These are phyloP conservation scores for Gymnoscelis rufifasciata DNA, from an alignment of 2,888 invertebrate genomes.

Conservation along the genomic window DNA sequence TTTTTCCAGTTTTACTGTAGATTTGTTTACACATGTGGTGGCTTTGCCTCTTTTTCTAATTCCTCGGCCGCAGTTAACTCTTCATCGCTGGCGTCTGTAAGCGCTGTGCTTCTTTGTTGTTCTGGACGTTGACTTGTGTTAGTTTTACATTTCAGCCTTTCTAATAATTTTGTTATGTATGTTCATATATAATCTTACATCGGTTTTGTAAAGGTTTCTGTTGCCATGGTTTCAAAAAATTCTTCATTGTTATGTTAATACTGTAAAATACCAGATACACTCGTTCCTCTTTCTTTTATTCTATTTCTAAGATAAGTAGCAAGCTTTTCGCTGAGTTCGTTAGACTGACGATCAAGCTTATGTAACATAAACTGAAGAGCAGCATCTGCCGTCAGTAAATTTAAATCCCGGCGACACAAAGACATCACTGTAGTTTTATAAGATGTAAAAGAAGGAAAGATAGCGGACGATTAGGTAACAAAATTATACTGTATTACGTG, in stretches of 20 bases:
- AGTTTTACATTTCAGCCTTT: constrained; percentile 4
- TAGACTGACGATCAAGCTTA: too few relatives aligned
- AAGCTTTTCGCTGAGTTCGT: constrained; percentile 6
- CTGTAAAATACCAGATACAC: constrained; percentile 6
- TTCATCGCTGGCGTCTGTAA: constrained; percentile 2
- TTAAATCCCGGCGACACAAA: too few relatives aligned
- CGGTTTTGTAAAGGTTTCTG: too few relatives aligned
- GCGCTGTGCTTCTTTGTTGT: constrained; percentile 2
- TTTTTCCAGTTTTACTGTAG: background rate
- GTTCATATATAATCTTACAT: too few relatives aligned
- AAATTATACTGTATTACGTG: too few relatives aligned
- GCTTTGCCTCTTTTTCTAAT: background rate
- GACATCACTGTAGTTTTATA: too few relatives aligned
- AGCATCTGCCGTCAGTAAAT: too few relatives aligned
- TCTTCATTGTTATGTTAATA: constrained; percentile 5
- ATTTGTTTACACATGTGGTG: background rate
- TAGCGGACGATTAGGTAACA: too few relatives aligned
- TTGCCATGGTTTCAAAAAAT: constrained; percentile 1
- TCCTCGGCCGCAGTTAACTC: constrained; percentile 4
- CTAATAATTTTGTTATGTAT: too few relatives aligned
- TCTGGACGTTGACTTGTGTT: background rate
- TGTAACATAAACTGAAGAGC: too few relatives aligned
- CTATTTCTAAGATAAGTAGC: constrained; percentile 7
- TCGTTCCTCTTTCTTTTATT: constrained; percentile 10
- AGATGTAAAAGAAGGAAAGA: too few relatives aligned